These are phyloP conservation scores for Sebastes steindachneri DNA, from an alignment of 2,797 vertebrate species.

Conservation along the genomic window DNA sequence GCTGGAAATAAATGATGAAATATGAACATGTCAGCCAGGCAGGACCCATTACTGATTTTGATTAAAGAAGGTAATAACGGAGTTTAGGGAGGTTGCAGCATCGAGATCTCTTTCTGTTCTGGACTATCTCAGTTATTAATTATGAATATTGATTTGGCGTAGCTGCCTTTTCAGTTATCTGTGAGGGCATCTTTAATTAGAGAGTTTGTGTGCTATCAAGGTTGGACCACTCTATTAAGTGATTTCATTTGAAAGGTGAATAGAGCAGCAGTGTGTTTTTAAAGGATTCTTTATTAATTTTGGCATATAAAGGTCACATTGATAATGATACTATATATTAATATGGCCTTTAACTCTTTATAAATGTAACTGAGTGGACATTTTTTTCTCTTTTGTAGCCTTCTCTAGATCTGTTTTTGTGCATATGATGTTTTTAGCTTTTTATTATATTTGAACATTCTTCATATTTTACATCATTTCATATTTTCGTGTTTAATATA, in stretches of 20 bases:
- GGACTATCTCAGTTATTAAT: conserved; percentile 26
- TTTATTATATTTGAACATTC: not conserved
- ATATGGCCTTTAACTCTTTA: not conserved
- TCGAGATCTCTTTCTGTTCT: conserved; percentile 35
- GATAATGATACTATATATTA: not conserved
- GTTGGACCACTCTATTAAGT: conserved; percentile 5
- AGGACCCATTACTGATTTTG: conserved; percentile 51
- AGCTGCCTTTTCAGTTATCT: conserved; percentile 22
- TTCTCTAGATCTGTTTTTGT: not conserved
- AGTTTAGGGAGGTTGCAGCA: conserved; percentile 32
- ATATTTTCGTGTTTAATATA: not conserved
- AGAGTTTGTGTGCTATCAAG: conserved; percentile 30
- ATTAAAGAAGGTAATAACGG: conserved; percentile 62
- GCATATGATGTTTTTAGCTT: not conserved
- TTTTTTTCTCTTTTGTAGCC: not conserved
- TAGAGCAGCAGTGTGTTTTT: not conserved
- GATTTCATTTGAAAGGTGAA: conserved; percentile 23
- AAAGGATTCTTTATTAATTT: not conserved
- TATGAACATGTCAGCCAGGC: conserved; percentile 46
- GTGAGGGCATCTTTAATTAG: conserved; percentile 45
- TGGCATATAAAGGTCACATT: not conserved
- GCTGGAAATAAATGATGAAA: conserved; percentile 48
- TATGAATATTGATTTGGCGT: conserved; percentile 40
- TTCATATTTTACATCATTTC: not conserved
- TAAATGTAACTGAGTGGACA: not conserved